phyloP scores from a whole-genome alignment of 2,113 vertebrate species.

The Lanius collurio region DNA sequence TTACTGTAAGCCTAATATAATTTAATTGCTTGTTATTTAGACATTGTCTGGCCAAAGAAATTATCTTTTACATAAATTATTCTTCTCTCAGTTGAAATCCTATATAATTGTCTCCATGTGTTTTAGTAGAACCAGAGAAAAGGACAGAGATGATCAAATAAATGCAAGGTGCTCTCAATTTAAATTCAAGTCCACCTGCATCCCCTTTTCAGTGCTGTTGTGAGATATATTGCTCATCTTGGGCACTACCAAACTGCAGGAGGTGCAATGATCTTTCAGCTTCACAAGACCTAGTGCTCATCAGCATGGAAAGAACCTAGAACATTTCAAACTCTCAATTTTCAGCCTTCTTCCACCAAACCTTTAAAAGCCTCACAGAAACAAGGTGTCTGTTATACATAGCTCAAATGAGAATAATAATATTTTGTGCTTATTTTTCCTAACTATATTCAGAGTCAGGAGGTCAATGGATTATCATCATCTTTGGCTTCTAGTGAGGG shows the following conservation, averaged over 20 bases:
- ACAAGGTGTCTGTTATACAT: background rate
- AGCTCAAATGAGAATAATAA: background rate
- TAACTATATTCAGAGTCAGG: background rate
- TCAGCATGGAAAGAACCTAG: background rate
- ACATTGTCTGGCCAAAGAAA: slow-evolving; percentile 42
- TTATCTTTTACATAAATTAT: slow-evolving; percentile 59
- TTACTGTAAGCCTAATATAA: background rate
- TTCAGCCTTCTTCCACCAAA: background rate
- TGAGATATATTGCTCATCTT: background rate
- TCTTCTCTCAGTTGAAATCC: slow-evolving; percentile 25
- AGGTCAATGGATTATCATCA: slow-evolving; percentile 1
- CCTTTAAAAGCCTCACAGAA: background rate
- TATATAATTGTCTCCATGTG: slow-evolving; percentile 50
- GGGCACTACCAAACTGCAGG: background rate
- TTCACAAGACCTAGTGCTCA: background rate
- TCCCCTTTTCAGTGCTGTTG: background rate
- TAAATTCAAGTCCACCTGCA: background rate
- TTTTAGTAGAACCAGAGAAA: background rate
- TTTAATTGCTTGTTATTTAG: slow-evolving; percentile 51
- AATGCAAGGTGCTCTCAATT: slow-evolving; percentile 10
- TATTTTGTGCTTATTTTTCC: background rate
- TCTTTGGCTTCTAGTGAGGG: background rate
- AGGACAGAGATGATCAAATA: slow-evolving; percentile 39
- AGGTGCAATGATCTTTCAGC: background rate
- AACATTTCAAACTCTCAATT: background rate